These are phyloP conservation scores for Nymphicus hollandicus DNA, from an alignment of 2,113 vertebrate genomes.

Conservation along the genomic window DNA sequence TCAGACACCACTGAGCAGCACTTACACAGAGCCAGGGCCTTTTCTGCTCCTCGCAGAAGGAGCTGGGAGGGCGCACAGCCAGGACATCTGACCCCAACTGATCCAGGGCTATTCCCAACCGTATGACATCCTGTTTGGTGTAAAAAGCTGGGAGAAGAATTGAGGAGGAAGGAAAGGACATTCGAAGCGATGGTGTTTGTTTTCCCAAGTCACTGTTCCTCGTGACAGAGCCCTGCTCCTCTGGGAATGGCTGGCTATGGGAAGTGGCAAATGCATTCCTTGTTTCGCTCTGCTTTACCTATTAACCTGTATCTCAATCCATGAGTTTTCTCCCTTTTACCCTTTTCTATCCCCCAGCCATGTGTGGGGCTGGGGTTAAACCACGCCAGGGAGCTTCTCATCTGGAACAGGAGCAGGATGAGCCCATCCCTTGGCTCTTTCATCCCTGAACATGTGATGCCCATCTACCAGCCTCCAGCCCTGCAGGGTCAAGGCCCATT, in stretches of 20 bases:
- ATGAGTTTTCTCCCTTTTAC: fast-evolving
- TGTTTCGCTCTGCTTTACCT: fast-evolving
- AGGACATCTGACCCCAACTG: not conserved
- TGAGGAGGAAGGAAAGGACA: not conserved
- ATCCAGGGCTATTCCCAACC: not conserved
- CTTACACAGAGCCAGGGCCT: not conserved
- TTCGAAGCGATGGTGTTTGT: not conserved
- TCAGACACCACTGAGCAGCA: not conserved
- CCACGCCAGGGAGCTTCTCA: not conserved
- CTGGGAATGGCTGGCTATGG: not conserved
- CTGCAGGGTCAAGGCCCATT: not conserved
- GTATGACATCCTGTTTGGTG: not conserved
- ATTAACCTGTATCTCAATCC: fast-evolving
- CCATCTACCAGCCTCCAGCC: fast-evolving
- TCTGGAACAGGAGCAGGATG: not conserved
- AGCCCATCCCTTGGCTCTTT: not conserved
- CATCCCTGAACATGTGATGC: fast-evolving
- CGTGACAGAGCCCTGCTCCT: not conserved
- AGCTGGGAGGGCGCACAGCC: not conserved
- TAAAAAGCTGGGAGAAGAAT: not conserved
- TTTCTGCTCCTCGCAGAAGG: not conserved
- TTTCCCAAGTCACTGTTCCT: too few relatives aligned
- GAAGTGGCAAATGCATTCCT: too few relatives aligned
- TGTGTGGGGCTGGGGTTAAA: not conserved
- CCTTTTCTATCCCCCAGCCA: not conserved